phyloP scores from a whole-genome alignment of 2,113 vertebrate genomes.

The Nymphicus hollandicus region DNA sequence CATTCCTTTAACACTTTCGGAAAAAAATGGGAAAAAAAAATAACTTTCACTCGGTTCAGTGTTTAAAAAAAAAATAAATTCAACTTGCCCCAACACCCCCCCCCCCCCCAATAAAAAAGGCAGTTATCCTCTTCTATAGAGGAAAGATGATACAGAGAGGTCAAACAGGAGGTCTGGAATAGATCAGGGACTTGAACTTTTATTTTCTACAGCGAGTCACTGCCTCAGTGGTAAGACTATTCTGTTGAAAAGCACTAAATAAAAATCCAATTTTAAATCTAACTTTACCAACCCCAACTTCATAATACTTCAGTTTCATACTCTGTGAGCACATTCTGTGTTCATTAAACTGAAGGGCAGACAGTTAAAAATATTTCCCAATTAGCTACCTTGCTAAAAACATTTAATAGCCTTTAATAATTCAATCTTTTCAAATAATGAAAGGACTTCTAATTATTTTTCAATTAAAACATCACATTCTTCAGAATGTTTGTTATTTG shows the following conservation, averaged over 20 bases:
- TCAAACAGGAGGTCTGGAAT: neutral
- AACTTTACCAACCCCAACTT: neutral
- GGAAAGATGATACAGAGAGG: neutral
- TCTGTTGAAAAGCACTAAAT: neutral
- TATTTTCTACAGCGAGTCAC: neutral
- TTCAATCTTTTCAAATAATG: neutral
- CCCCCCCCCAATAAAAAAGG: neutral
- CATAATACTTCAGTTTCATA: neutral
- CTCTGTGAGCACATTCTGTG: neutral
- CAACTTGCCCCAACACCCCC: too few species aligned
- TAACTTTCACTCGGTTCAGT: too few species aligned
- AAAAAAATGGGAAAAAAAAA: too few species aligned
- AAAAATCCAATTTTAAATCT: neutral
- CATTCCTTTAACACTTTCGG: too few species aligned
- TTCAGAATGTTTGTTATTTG: constrained; percentile 8
- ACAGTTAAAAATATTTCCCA: neutral
- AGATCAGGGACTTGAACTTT: neutral
- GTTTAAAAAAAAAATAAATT: too few species aligned
- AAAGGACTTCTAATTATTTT: constrained; percentile 27
- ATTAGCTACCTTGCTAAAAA: neutral
- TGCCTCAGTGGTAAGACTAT: neutral
- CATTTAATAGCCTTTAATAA: neutral
- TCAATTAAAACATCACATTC: constrained; percentile 14
- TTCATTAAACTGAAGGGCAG: neutral
- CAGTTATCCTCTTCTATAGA: neutral